phyloP scores from a whole-genome alignment of 2,888 invertebrate genomes.

The Oxyteleia sp. region DNA sequence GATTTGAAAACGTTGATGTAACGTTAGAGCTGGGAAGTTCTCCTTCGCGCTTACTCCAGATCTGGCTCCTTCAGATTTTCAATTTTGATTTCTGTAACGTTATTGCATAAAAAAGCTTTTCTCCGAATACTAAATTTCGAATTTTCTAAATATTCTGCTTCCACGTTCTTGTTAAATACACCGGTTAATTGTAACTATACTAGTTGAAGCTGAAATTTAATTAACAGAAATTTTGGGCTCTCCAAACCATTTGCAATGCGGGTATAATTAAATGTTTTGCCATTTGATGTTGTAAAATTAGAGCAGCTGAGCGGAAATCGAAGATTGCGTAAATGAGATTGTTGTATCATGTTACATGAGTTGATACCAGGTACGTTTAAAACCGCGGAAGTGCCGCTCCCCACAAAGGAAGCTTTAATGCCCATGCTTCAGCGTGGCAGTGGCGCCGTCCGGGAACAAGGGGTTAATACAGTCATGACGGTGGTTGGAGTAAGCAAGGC shows the following conservation, averaged over 20 bases:
- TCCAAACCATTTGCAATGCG: not conserved
- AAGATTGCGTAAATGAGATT: conserved; percentile 43
- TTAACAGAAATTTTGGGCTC: not conserved
- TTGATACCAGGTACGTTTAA: conserved; percentile 50
- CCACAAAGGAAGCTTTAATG: conserved; percentile 65
- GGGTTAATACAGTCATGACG: conserved; percentile 61
- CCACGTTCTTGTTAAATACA: not conserved
- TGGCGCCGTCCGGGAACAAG: conserved; percentile 48
- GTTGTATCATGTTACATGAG: conserved; percentile 43
- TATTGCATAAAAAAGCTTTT: no score
- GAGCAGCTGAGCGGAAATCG: conserved; percentile 24
- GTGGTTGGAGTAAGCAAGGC: conserved; percentile 54
- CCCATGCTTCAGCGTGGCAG: conserved; percentile 29
- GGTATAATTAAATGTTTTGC: not conserved
- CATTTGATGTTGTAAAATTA: conserved; percentile 2
- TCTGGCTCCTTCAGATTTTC: no score
- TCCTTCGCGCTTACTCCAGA: no score
- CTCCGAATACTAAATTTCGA: no score
- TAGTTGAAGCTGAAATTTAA: not conserved
- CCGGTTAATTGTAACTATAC: not conserved
- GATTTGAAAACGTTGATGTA: no score
- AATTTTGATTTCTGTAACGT: no score
- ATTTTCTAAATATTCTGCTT: not conserved
- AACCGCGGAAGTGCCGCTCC: conserved; percentile 60
- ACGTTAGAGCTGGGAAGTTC: no score